Evolutionary conservation across 2,888 invertebrate genomes (phyloP), one percentile per base, ranked within the genome.

Genomic region (Papilio protenor): DNA sequence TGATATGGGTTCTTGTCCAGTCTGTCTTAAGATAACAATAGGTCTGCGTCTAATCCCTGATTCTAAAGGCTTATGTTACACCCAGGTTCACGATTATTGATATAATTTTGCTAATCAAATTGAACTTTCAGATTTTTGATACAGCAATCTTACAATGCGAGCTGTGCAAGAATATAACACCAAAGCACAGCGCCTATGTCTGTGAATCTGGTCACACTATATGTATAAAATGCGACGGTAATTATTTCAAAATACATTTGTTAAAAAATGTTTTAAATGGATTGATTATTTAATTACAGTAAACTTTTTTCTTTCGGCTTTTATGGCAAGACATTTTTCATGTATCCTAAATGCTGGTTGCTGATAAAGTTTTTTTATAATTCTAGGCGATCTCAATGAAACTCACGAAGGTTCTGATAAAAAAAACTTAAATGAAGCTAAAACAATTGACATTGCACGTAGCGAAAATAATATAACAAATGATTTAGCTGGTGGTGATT

Each of bases 151-250:
- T 78, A 45, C 76, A 79, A 33, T 83, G 83, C 64, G 79, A 80
- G 21, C 69, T 81, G 55, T 84, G 83, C 71, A 78, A 81, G 12
- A 79, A 77, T 47, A 66, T 74, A 5, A 80, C 81, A 23, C 55
- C 79, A 21, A 79, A 77, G n/a, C 66, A 77, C 12, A 66, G 79
- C 11, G 52, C 81, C 0, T 80, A 80, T 40, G 73, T 83, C 33
- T 83, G 83, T 59, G 80, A 81, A 27, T 82, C 83, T 12, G 82
- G 81, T 5, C 83, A 83, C 66, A 76, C 80, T 33, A 74, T 82
- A 33, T 82, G 83, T 72, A 66, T 78, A n/a, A 79, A 80, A 70
- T 83, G 82, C 72, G 81, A 79, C 2, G 66, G 73, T 73, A 52
- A 64, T 8, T 75, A 80, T 82, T 76, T 71, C 18, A 21, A 61